Base-by-base conservation (phyloP, 2,888 invertebrate species). In the Tinea pellionella region DNA sequence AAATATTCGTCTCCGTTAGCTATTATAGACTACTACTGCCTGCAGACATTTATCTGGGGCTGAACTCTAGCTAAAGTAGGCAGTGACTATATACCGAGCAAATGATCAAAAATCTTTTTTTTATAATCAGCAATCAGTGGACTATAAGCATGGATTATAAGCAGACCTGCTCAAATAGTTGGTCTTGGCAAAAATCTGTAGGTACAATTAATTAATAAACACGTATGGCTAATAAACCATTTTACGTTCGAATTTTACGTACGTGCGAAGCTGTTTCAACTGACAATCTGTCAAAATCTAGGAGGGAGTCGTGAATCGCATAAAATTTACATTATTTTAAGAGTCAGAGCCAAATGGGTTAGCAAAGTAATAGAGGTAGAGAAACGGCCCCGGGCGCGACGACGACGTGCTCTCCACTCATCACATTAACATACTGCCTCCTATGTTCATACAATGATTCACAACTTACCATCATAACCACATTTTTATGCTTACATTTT, bases 311-410 rank as follows among this genome's bases (percentile, higher is more conserved):
- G 57, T 57, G 57, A 61, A 59, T 59, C 41, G 55, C 72, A 70
- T 79, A 77, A 82, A 78, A 85, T 84, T 84, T 71, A 72, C 81
- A 84, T 82, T 78, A 78, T 67, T 63, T 68, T 63, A 73, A 69
- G 74, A 72, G 72, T 71, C 71, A 71, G 63, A 72, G 84, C 84
- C 85, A 84, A 84, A 83, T 82, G 79, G 83, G 85, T 83, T 80
- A 84, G 76, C 77, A 69, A 77, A 72, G 68, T 77, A 72, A 65
- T 68, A 74, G 71, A 63, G 64, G 58, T 59, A 42, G 63, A 18
- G 64, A 59, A 63, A 63, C 67, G 65, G 60, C 64, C 53, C 53
- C 16, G 29, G 9, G 61, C 65, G 63, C 65, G 53, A 24, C 47
- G 63, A 63, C 64, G 60, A 64, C 63, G 63, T 65, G 18, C 11